Evolutionary conservation across 2,113 vertebrate species (phyloP).

Genomic region (Ameiurus melas): DNA sequence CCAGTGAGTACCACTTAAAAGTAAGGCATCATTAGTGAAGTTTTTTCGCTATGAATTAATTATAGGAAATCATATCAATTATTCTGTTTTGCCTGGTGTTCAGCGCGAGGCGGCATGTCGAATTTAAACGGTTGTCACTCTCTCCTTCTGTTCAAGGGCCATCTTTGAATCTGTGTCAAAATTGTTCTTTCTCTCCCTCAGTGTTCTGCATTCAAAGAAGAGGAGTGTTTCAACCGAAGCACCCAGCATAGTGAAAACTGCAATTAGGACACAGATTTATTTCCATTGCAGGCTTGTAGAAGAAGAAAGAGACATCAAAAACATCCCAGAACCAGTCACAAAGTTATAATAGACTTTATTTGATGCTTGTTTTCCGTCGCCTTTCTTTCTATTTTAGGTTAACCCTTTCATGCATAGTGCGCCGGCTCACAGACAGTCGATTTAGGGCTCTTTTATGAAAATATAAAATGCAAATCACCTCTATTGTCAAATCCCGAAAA

Average conservation of each 20-base stretch:
- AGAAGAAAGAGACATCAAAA: conserved; percentile 5
- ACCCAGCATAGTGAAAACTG: conserved; percentile 18
- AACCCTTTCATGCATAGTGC: background rate
- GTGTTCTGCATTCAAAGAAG: conserved; percentile 32
- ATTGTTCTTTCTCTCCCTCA: conserved; percentile 27
- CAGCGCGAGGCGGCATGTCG: conserved; percentile 20
- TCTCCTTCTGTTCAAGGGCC: conserved; percentile 36
- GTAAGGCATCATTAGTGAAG: conserved; percentile 37
- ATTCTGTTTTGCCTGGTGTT: conserved; percentile 45
- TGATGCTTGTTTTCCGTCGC: conserved; percentile 6
- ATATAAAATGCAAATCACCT: background rate
- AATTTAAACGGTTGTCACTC: conserved; percentile 34
- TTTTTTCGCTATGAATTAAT: conserved; percentile 44
- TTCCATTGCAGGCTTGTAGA: background rate
- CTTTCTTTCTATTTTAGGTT: background rate
- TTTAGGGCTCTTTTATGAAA: background rate
- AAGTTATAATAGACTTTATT: conserved; percentile 19
- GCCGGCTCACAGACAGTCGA: background rate
- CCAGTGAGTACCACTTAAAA: conserved; percentile 9
- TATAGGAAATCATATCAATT: conserved; percentile 41
- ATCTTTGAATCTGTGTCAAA: conserved; percentile 41
- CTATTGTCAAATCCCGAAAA: background rate
- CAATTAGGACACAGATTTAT: conserved; percentile 35
- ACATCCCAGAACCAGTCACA: background rate
- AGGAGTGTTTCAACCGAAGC: conserved; percentile 15